A percentile compares a stretch with the other conserved stretches of the same genome.
These are phyloP conservation scores for Ectropis crepuscularia DNA, from an alignment of 2,888 invertebrate species.

Conservation along the genomic window DNA sequence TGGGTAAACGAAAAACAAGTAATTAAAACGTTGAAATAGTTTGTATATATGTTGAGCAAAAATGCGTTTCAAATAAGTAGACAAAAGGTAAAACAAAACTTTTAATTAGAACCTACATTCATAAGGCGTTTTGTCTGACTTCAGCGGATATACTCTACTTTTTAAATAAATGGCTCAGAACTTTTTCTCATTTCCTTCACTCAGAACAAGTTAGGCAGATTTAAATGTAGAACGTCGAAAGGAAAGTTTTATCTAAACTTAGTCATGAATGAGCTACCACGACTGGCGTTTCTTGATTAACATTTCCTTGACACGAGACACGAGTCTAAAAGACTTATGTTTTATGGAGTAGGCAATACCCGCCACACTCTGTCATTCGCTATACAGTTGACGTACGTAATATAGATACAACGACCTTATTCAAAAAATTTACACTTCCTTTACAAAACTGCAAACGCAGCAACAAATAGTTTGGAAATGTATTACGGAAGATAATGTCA, in stretches of 20 bases:
- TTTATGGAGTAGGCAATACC: too few relatives aligned
- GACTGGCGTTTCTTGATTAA: neutral
- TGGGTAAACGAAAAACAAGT: too few relatives aligned
- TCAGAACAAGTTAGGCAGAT: conserved; percentile 15
- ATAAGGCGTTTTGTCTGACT: conserved; percentile 42
- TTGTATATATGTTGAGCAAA: conserved; percentile 4
- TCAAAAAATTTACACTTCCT: too few relatives aligned
- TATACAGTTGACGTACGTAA: too few relatives aligned
- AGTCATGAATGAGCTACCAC: neutral
- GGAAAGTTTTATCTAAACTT: neutral
- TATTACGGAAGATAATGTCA: too few relatives aligned
- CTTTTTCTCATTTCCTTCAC: conserved; percentile 47
- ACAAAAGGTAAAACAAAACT: conserved; percentile 39
- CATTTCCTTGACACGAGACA: too few relatives aligned
- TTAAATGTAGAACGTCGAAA: conserved; percentile 11
- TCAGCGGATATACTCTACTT: conserved; percentile 35
- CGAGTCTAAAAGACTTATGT: too few relatives aligned
- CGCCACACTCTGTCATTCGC: too few relatives aligned
- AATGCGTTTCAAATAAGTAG: conserved; percentile 3
- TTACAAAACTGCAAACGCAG: too few relatives aligned
- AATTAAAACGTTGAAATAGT: conserved; percentile 6
- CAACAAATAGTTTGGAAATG: too few relatives aligned
- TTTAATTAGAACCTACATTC: conserved; percentile 57
- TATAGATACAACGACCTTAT: too few relatives aligned
- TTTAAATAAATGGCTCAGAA: conserved; percentile 45